Base-by-base conservation (phyloP, 2,888 invertebrate genomes). In the Polymixis flavicincta region DNA sequence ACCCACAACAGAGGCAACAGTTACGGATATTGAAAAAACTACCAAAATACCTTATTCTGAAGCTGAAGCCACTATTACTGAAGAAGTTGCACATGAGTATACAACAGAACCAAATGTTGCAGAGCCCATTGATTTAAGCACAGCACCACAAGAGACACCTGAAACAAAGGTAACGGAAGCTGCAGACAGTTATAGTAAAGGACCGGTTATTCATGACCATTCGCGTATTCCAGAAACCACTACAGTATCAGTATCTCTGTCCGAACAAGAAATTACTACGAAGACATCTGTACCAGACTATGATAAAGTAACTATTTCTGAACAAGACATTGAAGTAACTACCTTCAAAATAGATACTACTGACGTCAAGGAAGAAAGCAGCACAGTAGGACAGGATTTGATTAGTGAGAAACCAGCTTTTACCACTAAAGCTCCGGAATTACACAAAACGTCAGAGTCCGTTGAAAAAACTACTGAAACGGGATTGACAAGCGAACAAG, bases 401-500 rank as follows among this genome's bases (percentile, higher is more conserved):
- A 67, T 54, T 13, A 67, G 52, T n/a, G 63, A 67, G 19, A 37
- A 72, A 68, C 73, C 60, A 61, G 17, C 28, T 65, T 60, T 67
- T 17, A 59, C 45, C 17, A 76, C 85, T 2, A 54, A 76, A 76
- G 45, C 25, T 22, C 74, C 87, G 8, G 81, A 79, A 57, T 66
- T 59, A 48, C 52, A 74, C n/a, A 55, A 64, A 71, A 82, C 71
- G 32, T 78, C 75, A 37, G 82, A 80, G 37, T 28, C 70, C 25
- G 28, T 64, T 42, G 80, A 83, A 59, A 76, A 77, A 78, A n/a
- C 60, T 2, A 75, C 74, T 66, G 79, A 80, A 74, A 54, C 42
- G 60, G 75, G 52, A 74, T 70, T 71, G 42, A 78, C 79, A 25
- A 82, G 80, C 14, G 81, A 86, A 78, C 72, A 83, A 67, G 63